These are phyloP conservation scores for Latrodectus geometricus DNA, from an alignment of 1,140 invertebrate species.

Conservation along the genomic window DNA sequence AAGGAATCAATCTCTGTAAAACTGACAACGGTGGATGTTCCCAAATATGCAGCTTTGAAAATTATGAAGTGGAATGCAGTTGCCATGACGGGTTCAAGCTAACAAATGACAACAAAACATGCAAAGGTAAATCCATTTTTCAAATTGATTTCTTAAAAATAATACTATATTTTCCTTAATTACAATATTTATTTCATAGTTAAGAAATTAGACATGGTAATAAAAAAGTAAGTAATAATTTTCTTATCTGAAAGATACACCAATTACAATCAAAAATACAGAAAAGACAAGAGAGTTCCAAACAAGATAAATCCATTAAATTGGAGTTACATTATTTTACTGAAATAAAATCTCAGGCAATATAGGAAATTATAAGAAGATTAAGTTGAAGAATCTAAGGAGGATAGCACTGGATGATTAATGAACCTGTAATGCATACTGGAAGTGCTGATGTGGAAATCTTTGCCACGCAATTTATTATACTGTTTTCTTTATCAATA, in stretches of 20 bases:
- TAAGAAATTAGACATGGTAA: no score
- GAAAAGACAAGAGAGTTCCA: background rate
- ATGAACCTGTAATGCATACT: no score
- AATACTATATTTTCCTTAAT: background rate
- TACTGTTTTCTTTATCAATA: no score
- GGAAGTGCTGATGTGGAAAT: no score
- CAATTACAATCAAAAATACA: background rate
- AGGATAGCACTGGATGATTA: no score
- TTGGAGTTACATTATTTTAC: no score
- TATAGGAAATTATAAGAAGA: no score
- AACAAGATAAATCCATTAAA: no score
- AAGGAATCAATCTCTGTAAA: slow-evolving; percentile 31
- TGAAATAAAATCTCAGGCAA: no score
- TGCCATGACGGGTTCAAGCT: slow-evolving; percentile 30
- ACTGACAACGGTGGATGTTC: slow-evolving; percentile 33
- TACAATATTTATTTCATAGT: background rate
- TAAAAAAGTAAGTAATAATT: background rate
- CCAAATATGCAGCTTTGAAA: background rate
- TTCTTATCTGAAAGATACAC: background rate
- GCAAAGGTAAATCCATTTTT: slow-evolving; percentile 17
- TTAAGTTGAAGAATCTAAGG: no score
- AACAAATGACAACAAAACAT: slow-evolving; percentile 19
- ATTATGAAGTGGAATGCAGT: background rate
- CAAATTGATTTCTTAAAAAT: background rate
- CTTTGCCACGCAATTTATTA: no score